Evolutionary conservation across 1,140 invertebrate genomes (phyloP), one percentile per base, ranked within the genome.

Genomic region (Philopotamus ludificatus): DNA sequence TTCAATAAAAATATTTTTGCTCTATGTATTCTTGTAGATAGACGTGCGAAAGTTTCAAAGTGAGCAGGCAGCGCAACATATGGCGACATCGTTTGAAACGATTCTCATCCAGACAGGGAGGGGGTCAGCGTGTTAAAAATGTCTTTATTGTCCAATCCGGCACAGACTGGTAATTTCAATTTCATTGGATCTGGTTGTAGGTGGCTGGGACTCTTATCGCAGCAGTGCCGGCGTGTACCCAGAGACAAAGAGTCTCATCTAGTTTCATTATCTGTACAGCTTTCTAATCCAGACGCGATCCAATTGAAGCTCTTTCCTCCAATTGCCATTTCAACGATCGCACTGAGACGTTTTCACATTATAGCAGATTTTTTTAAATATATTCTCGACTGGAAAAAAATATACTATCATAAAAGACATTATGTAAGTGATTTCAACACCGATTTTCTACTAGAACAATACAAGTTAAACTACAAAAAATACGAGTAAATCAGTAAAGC

Each of bases 221-320:
- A 34, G 4, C 12, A 34, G 4, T 4, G 15, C 10, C 39, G 15
- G 18, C 10, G 18, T 26, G 51, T 28, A 49, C 15, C 23, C 57
- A 1, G 42, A 65, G 67, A 65, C 63, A 65, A 62, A 65, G 63
- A 66, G 55, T 60, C 60, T 60, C 63, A 69, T 69, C 67, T 69
- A 58, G 26, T 69, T 69, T 69, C 67, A 69, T 69, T 69, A 69
- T 69, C 67, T 66, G 67, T 59, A 63, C 63, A 65, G 59, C 63
- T 69, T 59, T 66, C 67, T 69, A 66, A 69, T 69, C 63, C 67
- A 26, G 28, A 59, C 34, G 28, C 59, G 51, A 65, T 66, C 63
- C 67, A 66, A 66, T 66, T 23, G 59, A 66, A 57, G 63, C 47
- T 54, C 53, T 39, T 62, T 59, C 44, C 55, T 68, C 57, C 67